These are phyloP conservation scores for Drosophila anceps DNA, from an alignment of 2,888 invertebrate genomes.

Conservation along the genomic window DNA sequence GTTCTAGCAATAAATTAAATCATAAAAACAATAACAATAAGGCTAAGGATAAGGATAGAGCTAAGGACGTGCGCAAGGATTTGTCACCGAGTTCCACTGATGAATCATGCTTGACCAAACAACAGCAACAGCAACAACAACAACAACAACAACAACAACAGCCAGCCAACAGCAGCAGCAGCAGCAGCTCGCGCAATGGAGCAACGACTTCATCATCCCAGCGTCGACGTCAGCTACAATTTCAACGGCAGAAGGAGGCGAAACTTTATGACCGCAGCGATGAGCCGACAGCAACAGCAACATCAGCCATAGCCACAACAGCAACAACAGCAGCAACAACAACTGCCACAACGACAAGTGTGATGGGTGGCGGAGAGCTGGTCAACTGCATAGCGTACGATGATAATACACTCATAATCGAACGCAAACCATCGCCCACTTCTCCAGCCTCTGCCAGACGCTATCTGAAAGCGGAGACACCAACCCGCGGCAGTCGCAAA, in stretches of 20 bases:
- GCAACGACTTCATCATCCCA: slow-evolving; percentile 60
- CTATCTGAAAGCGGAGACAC: slow-evolving; percentile 67
- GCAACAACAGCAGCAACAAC: not conserved
- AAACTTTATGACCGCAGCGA: slow-evolving; percentile 69
- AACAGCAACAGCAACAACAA: slow-evolving; percentile 10
- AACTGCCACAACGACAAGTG: slow-evolving; percentile 14
- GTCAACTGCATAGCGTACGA: slow-evolving; percentile 74
- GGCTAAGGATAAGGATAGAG: slow-evolving; percentile 52
- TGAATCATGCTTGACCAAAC: slow-evolving; percentile 67
- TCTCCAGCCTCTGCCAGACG: slow-evolving; percentile 65
- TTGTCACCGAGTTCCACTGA: slow-evolving; percentile 52
- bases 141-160: slow-evolving; percentile 7
- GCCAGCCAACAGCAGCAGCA: slow-evolving; percentile 26
- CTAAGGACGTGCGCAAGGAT: slow-evolving; percentile 51
- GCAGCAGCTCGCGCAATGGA: slow-evolving; percentile 46
- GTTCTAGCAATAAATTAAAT: slow-evolving; percentile 73
- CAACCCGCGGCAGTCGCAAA: slow-evolving; percentile 68
- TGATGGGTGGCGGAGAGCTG: slow-evolving; percentile 66
- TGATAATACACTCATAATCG: slow-evolving; percentile 71
- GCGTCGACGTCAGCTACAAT: slow-evolving; percentile 69
- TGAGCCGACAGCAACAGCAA: slow-evolving; percentile 36
- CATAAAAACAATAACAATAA: slow-evolving; percentile 68
- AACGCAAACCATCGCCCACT: slow-evolving; percentile 70
- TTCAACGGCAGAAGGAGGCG: slow-evolving; percentile 67
- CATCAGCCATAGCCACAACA: not conserved